Conservation (phyloP, 2,888 invertebrate genomes). For the Drosophila emarginata region DNA sequence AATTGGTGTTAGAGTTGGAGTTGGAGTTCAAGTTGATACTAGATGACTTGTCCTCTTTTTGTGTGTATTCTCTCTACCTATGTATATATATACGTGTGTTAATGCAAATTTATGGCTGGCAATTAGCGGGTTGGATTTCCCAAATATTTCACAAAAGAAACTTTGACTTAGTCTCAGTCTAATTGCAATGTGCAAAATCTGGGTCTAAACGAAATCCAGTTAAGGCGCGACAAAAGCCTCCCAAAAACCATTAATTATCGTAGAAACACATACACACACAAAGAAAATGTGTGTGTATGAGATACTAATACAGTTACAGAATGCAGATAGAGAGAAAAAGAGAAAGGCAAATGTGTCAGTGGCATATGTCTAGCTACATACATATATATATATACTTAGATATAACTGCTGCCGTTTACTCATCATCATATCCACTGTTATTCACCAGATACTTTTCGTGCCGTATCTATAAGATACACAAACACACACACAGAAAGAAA, state of each 20-base stretch:
- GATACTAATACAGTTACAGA: conserved; percentile 23
- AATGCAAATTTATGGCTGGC: conserved; percentile 75
- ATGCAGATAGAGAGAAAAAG: conserved; percentile 24
- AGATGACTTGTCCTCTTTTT: no score
- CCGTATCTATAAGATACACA: conserved; percentile 43
- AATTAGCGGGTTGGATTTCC: conserved; percentile 70
- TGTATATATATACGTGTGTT: conserved; percentile 62
- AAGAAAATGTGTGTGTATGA: conserved; percentile 37
- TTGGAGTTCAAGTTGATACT: neutral
- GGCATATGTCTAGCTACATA: conserved; percentile 41
- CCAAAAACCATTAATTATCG: conserved; percentile 67
- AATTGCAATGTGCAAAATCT: conserved; percentile 72
- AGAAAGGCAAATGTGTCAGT: conserved; percentile 41
- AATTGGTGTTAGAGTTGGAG: neutral
- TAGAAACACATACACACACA: conserved; percentile 25
- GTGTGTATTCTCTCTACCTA: no score
- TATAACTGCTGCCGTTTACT: conserved; percentile 35
- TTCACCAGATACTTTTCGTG: conserved; percentile 37
- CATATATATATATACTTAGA: neutral
- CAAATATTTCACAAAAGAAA: conserved; percentile 63
- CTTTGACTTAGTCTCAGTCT: conserved; percentile 58
- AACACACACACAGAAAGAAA: neutral
- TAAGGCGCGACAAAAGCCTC: conserved; percentile 45
- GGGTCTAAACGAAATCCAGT: conserved; percentile 66
- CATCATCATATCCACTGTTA: conserved; percentile 27